These are phyloP conservation scores for Nesometra sesokonis DNA, from an alignment of 35 echinoderm and acorn worm species.

Conservation along the genomic window DNA sequence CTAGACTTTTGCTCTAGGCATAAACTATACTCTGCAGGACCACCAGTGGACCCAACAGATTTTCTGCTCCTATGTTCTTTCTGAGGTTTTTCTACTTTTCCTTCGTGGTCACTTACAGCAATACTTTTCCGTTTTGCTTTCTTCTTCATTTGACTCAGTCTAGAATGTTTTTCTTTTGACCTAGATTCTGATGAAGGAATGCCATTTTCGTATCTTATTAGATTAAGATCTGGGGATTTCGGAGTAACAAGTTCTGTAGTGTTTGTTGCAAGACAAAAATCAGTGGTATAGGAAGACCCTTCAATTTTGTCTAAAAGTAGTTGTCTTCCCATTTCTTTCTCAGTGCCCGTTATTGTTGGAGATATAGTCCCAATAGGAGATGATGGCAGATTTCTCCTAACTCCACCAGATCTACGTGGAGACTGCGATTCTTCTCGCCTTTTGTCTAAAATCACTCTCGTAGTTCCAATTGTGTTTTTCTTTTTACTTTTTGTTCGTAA, in stretches of 20 bases:
- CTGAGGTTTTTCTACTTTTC: constrained; percentile 6
- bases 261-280: constrained; percentile 11
- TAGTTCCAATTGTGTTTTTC: not conserved
- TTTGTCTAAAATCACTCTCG: not conserved
- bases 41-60: not conserved
- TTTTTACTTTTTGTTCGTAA: not conserved
- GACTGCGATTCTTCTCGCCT: not conserved
- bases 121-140: constrained; percentile 15
- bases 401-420: not conserved
- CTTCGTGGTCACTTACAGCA: not conserved
- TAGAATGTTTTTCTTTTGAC: constrained; percentile 75
- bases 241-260: not conserved
- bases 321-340: not conserved
- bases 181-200: constrained; percentile 81
- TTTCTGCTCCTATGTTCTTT: constrained; percentile 1
- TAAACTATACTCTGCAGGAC: not conserved
- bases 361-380: not conserved
- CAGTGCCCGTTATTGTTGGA: not conserved
- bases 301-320: not conserved
- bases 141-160: constrained; percentile 57
- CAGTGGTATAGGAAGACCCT: not conserved
- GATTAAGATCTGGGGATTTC: constrained; percentile 2
- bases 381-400: not conserved
- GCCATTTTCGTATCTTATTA: constrained; percentile 31
- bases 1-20: not conserved